Evolutionary conservation across 1,140 invertebrate genomes (phyloP), one percentile per base, ranked within the genome.

Genomic region (Anagrus nilaparvatae): DNA sequence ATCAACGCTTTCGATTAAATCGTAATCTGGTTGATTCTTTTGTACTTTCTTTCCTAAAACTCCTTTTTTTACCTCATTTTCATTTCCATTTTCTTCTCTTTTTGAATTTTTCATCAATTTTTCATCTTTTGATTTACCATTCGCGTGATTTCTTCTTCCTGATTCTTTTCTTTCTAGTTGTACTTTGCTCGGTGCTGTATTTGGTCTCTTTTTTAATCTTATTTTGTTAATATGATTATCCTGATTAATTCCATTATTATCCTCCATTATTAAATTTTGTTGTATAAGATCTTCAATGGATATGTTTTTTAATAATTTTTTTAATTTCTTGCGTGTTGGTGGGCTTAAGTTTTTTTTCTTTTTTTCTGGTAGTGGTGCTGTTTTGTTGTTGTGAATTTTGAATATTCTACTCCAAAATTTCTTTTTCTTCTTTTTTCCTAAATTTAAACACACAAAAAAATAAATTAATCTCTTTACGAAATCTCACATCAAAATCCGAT

Each of bases 251-350:
- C 21, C 39, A 4, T 47, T 17, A 6, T 16, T 36, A 8, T 43
- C 40, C n/a, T n/a, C n/a, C n/a, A n/a, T n/a, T 5, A 34, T 24
- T 16, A 34, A 19, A 10, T 18, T 33, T 16, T 18, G 42, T 12
- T 4, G 38, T 17, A 43, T 47, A 2, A 47, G 28, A 19, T 47
- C 45, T 29, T 43, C 45, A 5, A 42, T 32, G 13, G 17, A 39
- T 6, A 43, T 47, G 9, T 27, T 34, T 33, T 17, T 33, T 13
- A 47, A 34, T 13, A 47, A 14, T 29, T 47, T 30, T 16, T 21
- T 39, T 36, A 43, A 37, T 4, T 27, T 23, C 16, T 37, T 24
- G 3, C 5, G 16, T 3, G 24, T 38, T n/a, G n/a, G n/a, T n/a
- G n/a, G n/a, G n/a, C n/a, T n/a, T n/a, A 5, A 24, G 29, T 4